Percentiles rank a stretch among this genome's conserved stretches.
These are phyloP conservation scores for Macroglossus sobrinus DNA, from an alignment of 2,113 vertebrate genomes.

Conservation along the genomic window DNA sequence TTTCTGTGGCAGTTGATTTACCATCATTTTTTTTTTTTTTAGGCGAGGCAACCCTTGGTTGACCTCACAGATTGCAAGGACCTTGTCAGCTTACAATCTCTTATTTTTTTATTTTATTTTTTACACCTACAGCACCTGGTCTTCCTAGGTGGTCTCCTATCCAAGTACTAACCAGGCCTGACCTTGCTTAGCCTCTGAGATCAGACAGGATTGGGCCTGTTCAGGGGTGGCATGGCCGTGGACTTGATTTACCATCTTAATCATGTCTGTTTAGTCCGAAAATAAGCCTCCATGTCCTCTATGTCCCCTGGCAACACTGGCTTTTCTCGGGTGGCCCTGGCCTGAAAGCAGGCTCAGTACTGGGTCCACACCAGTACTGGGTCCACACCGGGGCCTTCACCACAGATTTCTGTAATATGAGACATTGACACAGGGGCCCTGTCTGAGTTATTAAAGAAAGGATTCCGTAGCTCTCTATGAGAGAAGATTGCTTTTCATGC, in stretches of 20 bases:
- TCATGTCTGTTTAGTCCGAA: background rate
- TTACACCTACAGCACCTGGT: no score
- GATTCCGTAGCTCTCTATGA: background rate
- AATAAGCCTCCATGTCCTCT: background rate
- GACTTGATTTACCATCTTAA: background rate
- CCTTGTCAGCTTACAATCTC: no score
- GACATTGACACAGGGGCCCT: background rate
- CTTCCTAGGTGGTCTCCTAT: no score
- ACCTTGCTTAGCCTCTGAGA: no score
- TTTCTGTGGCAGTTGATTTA: background rate
- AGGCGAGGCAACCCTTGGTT: no score
- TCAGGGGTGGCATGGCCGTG: no score
- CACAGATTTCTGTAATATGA: background rate
- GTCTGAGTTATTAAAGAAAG: background rate
- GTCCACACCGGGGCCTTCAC: background rate
- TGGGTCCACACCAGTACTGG: background rate
- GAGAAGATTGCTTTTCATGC: background rate
- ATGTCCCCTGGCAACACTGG: rapidly evolving
- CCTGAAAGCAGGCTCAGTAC: background rate
- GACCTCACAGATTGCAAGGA: no score
- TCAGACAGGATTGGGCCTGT: no score
- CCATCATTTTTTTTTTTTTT: background rate
- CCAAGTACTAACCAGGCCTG: no score
- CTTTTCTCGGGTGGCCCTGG: background rate
- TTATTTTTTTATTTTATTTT: no score